These are phyloP conservation scores for Epinotia bilunana DNA, from an alignment of 2,888 invertebrate species.

Conservation along the genomic window DNA sequence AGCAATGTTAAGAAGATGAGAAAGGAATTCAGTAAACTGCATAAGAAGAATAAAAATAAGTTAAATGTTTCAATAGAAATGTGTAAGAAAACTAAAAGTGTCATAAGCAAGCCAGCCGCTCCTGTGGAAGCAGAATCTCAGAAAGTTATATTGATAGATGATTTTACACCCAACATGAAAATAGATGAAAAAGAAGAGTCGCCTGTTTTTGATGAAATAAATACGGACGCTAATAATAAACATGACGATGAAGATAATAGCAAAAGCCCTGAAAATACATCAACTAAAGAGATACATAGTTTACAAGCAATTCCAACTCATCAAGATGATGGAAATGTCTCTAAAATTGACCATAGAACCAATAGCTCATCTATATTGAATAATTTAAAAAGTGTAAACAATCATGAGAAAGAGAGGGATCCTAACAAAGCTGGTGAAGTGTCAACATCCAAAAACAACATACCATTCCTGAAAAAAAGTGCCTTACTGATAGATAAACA, in stretches of 20 bases:
- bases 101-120: slow-evolving; percentile 50
- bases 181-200: slow-evolving; percentile 15
- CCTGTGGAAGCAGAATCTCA: slow-evolving; percentile 41
- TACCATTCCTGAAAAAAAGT: slow-evolving; percentile 67
- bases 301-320: neutral
- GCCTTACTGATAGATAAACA: slow-evolving; percentile 47
- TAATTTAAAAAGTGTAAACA: neutral
- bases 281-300: neutral
- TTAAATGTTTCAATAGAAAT: slow-evolving; percentile 79
- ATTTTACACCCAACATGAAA: slow-evolving; percentile 59
- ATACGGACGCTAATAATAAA: slow-evolving; percentile 20
- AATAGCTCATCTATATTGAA: slow-evolving; percentile 22
- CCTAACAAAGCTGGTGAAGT: neutral
- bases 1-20: slow-evolving; percentile 77
- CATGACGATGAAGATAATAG: neutral
- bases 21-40: slow-evolving; percentile 76
- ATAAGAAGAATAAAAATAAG: slow-evolving; percentile 72
- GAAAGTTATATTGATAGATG: slow-evolving; percentile 60
- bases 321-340: neutral
- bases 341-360: neutral
- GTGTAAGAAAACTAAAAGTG: slow-evolving; percentile 67
- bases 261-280: slow-evolving; percentile 4
- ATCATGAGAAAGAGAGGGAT: neutral
- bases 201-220: neutral
- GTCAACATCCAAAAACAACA: slow-evolving; percentile 47